Conservation (phyloP, 1,140 invertebrate genomes). For the Drosophila rhopaloa region DNA sequence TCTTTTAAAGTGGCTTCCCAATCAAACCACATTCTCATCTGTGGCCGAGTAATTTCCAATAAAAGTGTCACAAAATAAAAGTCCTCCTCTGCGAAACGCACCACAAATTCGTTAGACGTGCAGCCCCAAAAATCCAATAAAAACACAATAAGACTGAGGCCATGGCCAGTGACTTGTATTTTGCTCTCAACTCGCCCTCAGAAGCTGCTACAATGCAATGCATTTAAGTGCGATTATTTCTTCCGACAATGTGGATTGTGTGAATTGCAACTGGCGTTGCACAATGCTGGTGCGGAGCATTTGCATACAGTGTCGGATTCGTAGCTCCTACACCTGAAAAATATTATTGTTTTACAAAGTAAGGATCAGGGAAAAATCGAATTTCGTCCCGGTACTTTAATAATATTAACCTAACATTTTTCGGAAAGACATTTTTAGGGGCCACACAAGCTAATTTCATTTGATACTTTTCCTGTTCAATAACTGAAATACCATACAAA, state of each 20-base stretch:
- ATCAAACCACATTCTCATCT: constrained; percentile 39
- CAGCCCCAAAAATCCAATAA: constrained; percentile 39
- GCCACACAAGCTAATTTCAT: no score
- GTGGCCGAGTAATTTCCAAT: constrained; percentile 36
- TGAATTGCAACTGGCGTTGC: constrained; percentile 23
- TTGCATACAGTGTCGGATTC: constrained; percentile 18
- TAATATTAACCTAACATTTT: no score
- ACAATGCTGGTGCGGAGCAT: constrained; percentile 12
- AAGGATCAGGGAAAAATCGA: no score
- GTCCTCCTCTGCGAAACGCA: constrained; percentile 2
- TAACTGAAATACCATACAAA: no score
- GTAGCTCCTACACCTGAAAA: constrained; percentile 5
- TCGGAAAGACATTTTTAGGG: no score
- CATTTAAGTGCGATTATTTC: constrained; percentile 59
- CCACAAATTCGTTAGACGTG: constrained; percentile 32
- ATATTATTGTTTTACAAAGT: no score
- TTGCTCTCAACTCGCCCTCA: constrained; percentile 2
- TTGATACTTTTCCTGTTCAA: no score
- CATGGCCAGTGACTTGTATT: constrained; percentile 11
- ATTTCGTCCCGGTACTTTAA: no score
- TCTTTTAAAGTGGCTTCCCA: constrained; percentile 22
- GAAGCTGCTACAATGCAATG: constrained; percentile 43
- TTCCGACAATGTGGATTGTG: constrained; percentile 43
- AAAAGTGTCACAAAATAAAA: constrained; percentile 40
- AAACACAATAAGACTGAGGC: constrained; percentile 36